Conservation (phyloP, 1,140 invertebrate genomes). For the Papilio polyxenes region DNA sequence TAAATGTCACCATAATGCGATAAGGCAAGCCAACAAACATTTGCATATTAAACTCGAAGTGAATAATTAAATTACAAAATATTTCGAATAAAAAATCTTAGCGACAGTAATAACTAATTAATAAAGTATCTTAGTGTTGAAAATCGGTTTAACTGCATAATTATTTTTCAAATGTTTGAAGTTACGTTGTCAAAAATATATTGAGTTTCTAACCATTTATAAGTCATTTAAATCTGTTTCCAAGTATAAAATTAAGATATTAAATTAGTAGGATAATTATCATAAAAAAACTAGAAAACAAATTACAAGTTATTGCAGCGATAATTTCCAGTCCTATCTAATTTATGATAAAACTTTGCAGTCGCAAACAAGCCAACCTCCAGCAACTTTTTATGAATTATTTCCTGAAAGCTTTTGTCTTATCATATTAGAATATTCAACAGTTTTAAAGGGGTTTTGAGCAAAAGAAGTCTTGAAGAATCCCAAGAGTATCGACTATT, state of each 20-base stretch:
- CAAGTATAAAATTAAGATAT: not conserved
- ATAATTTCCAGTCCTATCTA: conserved; percentile 28
- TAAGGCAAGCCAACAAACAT: conserved; percentile 23
- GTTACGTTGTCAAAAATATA: not conserved
- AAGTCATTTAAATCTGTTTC: too few species aligned
- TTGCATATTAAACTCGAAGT: conserved; percentile 21
- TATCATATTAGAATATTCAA: conserved; percentile 25
- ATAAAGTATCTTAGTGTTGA: too few species aligned
- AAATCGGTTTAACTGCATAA: too few species aligned
- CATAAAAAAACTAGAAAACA: not conserved
- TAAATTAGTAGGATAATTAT: not conserved
- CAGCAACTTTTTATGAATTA: conserved; percentile 21
- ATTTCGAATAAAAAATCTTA: not conserved
- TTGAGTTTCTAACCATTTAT: too few species aligned
- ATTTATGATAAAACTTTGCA: conserved; percentile 32
- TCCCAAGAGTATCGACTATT: conserved; percentile 26
- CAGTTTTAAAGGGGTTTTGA: conserved; percentile 32
- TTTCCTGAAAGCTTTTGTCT: conserved; percentile 33
- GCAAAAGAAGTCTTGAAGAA: not conserved
- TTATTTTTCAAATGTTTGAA: too few species aligned
- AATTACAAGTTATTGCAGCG: conserved; percentile 2
- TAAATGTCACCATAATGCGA: conserved; percentile 30
- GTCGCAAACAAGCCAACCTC: conserved; percentile 10
- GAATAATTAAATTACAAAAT: not conserved
- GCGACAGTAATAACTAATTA: not conserved